Evolutionary conservation across 2,113 vertebrate species (phyloP), one percentile per base, ranked within the genome.

Genomic region (Antennarius striatus): DNA sequence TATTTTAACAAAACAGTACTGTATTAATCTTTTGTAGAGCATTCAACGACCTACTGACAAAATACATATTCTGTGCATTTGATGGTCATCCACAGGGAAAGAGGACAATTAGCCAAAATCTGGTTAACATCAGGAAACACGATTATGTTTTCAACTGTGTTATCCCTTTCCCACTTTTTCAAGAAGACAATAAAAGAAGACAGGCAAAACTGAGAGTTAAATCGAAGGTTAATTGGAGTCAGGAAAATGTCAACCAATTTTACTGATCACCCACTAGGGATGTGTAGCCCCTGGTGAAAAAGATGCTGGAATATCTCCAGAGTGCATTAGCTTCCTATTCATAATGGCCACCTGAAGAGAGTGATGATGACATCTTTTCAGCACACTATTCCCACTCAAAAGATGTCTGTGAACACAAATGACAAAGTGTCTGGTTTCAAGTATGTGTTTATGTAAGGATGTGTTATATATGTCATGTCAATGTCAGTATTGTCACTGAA

Each of bases 191-290:
- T 91, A 88, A 81, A 81, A 88, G 83, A 86, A 76, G 90, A 92
- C 89, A 88, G 79, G 81, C 73, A 91, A 85, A 88, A 89, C 85
- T 79, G 84, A 72, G 86, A 92, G 89, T 93, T 91, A 92, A 91
- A 91, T 84, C 78, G 71, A 89, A 92, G 90, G 92, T 93, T 93
- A 93, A 91, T 91, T 92, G 89, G 82, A 91, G 86, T 81, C 86
- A 88, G 66, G 73, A 63, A 90, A 90, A 92, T 90, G 90, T 92
- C 90, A 92, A 89, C 85, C 91, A 90, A 89, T 92, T 88, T 85
- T 86, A 86, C 85, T 82, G 62, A 90, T 92, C 86, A 91, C 79
- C 90, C 91, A 86, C 75, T 65, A 87, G 90, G 87, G 89, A 88
- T 85, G 71, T 71, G 68, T 64, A 86, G 84, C 86, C 86, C 70